A percentile compares a stretch with the other conserved stretches of the same genome.
Evolutionary conservation across 2,888 invertebrate genomes (phyloP).

Genomic region (Acanthoscelides obtectus): DNA sequence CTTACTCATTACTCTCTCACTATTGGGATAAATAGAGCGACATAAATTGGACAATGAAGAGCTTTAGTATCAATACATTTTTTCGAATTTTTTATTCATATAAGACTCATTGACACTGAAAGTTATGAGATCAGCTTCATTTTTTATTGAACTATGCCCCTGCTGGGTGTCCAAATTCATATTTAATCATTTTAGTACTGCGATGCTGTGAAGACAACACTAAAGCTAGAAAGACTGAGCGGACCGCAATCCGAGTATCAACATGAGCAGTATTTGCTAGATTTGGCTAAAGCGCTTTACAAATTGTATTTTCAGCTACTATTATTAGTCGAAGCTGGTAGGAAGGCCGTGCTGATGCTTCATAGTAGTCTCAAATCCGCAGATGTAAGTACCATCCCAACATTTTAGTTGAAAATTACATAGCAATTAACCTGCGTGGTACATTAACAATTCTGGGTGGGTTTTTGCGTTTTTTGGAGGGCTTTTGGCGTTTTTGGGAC

Average conservation of each 20-base stretch:
- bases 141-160: background rate
- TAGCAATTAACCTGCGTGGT: background rate
- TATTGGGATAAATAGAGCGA: no score
- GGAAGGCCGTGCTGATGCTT: constrained; percentile 72
- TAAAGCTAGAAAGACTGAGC: constrained; percentile 70
- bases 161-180: background rate
- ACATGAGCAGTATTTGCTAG: constrained; percentile 68
- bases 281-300: constrained; percentile 82
- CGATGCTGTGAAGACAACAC: constrained; percentile 76
- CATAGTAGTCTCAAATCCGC: constrained; percentile 55
- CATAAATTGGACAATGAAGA: no score
- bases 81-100: no score
- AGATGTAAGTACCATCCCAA: constrained; percentile 44
- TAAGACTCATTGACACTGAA: no score
- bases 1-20: no score
- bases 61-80: no score
- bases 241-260: constrained; percentile 53
- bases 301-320: constrained; percentile 90
- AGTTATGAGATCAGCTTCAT: background rate
- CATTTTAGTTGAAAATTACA: background rate
- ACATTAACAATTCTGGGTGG: no score
- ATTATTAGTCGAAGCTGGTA: constrained; percentile 81
- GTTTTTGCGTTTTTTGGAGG: no score
- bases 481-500: no score
- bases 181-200: constrained; percentile 55